Evolutionary conservation across 2,888 invertebrate genomes (phyloP).

Genomic region (Campoplex nolae): DNA sequence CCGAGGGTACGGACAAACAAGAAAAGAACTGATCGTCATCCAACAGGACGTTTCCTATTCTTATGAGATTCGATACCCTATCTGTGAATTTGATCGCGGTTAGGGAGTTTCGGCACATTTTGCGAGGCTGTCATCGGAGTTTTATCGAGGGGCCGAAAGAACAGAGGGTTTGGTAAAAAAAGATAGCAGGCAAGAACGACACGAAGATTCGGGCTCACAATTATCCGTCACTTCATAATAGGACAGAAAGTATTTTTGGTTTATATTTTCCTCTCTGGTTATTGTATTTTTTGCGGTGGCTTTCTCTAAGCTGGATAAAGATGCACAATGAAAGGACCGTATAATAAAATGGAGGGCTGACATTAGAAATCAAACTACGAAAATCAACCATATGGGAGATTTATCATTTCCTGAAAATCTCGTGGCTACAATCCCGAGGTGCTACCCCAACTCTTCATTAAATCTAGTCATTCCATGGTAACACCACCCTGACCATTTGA

Average conservation of each 20-base stretch:
- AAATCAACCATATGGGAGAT: conserved; percentile 37
- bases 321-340: conserved; percentile 17
- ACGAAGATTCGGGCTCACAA: conserved; percentile 45
- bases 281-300: not conserved
- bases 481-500: conserved; percentile 36
- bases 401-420: conserved; percentile 54
- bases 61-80: conserved; percentile 12
- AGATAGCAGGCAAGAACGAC: not conserved
- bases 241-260: not conserved
- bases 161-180: not conserved
- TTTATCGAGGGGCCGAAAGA: conserved; percentile 27
- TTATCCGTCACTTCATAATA: conserved; percentile 39
- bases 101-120: conserved; percentile 11
- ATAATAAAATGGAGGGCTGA: not conserved
- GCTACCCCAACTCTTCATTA: conserved; percentile 49
- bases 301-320: conserved; percentile 28
- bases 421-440: conserved; percentile 19
- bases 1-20: not conserved
- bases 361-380: conserved; percentile 1
- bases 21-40: conserved; percentile 26
- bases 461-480: conserved; percentile 53
- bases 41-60: not conserved
- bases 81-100: conserved; percentile 28
- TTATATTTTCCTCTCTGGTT: conserved; percentile 7
- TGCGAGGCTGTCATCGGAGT: conserved; percentile 7